Evolutionary conservation across 2,113 vertebrate species (phyloP), one percentile per base, ranked within the genome.

Genomic region (Xyrauchen texanus): DNA sequence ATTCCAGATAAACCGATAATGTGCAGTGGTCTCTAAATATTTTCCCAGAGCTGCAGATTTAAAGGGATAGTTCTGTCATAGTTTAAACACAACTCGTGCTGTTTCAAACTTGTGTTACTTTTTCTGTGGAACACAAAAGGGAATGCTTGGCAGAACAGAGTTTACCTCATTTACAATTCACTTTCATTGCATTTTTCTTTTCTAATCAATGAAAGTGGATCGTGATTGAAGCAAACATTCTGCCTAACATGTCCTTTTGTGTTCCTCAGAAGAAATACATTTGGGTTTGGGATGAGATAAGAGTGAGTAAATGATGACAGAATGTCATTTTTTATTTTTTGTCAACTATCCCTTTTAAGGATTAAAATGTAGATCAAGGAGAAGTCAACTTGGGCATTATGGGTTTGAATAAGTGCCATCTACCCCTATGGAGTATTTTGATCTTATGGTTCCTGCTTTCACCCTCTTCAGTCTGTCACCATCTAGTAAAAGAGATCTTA

Each of bases 401-500:
- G 58, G 55, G 66, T 76, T 55, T 52, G 46, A 80, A 61, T 61
- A 12, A 60, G 62, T 79, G 81, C 67, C 70, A 67, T 55, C 65
- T 63, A 55, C 47, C 42, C 51, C 53, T 55, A 44, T 70, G 85
- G 85, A 86, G 44, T 60, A 89, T 88, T 88, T 83, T 89, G 85
- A 88, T 90, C 89, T 93, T 87, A 93, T 81, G 45, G 88, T 90
- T 86, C 91, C 87, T 93, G 92, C 92, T 93, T 88, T 94, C 90
- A 86, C 93, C 89, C 89, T 90, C 92, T 34, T 90, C 92, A 94
- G 93, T 92, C 88, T 94, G 92, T 92, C 92, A 93, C 89, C 92
- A 93, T 87, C 93, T 94, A 93, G 92, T 93, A 92, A 94, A 93
- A 94, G 91, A 94, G 90, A 92, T 94, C 91, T 94, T 93, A 92